phyloP scores from a whole-genome alignment of 2,888 invertebrate species.

The Rhodophaea formosa region DNA sequence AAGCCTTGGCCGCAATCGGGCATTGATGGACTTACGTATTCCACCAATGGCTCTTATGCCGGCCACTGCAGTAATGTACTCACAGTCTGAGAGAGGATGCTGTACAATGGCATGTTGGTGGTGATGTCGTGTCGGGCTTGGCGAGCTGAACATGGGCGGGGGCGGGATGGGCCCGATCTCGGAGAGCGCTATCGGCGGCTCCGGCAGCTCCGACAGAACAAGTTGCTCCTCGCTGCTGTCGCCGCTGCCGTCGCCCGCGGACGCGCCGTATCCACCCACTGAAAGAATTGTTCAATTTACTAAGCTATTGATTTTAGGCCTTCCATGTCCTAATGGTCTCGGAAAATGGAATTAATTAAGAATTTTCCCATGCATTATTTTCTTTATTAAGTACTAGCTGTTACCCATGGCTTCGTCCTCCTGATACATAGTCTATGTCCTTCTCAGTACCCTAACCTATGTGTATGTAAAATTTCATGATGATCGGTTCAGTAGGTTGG shows the following conservation, averaged over 20 bases:
- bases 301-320: background rate
- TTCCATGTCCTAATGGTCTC: no score
- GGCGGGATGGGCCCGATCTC: constrained; percentile 97
- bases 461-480: no score
- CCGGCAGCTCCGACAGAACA: constrained; percentile 92
- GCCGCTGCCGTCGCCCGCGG: constrained; percentile 44
- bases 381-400: no score
- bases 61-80: constrained; percentile 41
- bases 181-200: constrained; percentile 94
- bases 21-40: no score
- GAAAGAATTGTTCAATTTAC: constrained; percentile 36
- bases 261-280: constrained; percentile 81
- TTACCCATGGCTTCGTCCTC: no score
- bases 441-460: no score
- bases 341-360: no score
- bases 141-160: constrained; percentile 97
- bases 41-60: no score
- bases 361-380: no score
- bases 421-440: no score
- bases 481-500: no score
- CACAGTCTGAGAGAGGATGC: constrained; percentile 68
- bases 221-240: constrained; percentile 73
- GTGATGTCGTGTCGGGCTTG: constrained; percentile 83
- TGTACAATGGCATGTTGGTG: constrained; percentile 42
- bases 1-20: no score